Percentiles rank a stretch among this genome's conserved stretches.
These are phyloP conservation scores for Crenuchus spilurus DNA, from an alignment of 2,797 vertebrate species.

Conservation along the genomic window DNA sequence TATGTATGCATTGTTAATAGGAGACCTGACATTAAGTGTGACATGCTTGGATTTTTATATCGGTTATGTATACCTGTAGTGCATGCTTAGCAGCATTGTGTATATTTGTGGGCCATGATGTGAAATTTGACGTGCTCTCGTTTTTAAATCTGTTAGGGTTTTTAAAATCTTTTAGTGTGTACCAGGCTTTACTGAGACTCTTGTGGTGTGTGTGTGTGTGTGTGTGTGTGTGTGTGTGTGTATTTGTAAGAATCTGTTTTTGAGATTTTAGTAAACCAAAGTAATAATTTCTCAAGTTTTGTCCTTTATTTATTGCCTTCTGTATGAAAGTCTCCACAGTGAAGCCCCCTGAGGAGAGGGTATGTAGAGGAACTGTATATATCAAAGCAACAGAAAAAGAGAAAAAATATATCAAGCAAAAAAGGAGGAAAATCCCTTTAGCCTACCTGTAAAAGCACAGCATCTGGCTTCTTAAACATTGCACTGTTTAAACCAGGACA, in stretches of 20 bases:
- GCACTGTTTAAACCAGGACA: background rate
- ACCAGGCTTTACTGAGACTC: background rate
- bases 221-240: background rate
- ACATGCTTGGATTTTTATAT: no score
- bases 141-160: no score
- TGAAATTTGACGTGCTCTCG: no score
- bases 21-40: no score
- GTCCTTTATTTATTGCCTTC: slow-evolving; percentile 31
- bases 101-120: no score
- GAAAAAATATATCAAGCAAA: background rate
- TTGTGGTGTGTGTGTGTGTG: background rate
- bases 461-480: slow-evolving; percentile 1
- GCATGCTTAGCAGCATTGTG: no score
- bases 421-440: background rate
- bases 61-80: no score
- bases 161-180: no score
- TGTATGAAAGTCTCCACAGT: background rate
- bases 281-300: slow-evolving; percentile 6
- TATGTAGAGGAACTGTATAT: background rate
- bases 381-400: no score
- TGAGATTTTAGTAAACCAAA: background rate
- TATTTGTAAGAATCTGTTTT: slow-evolving; percentile 17
- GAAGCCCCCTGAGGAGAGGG: slow-evolving; percentile 14
- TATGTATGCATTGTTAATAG: no score
- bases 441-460: background rate